Evolutionary conservation across 2,888 invertebrate genomes (phyloP).

Genomic region (Pseudolycoriella hygida): DNA sequence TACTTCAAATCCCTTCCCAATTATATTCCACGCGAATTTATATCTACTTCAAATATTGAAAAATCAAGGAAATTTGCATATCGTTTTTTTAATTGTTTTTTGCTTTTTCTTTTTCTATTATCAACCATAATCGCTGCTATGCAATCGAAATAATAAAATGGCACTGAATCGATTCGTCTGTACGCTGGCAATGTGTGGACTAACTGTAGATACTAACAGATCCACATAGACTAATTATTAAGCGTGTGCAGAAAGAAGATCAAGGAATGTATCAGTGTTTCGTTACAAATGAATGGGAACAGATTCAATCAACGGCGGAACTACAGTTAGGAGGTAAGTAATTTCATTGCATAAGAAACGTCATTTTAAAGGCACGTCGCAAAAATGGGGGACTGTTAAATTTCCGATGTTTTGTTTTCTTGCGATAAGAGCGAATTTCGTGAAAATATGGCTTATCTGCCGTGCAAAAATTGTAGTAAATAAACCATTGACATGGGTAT

Average conservation of each 20-base stretch:
- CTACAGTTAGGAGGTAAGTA: slow-evolving; percentile 58
- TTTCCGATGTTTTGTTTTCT: neutral
- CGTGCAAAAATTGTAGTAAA: too few relatives aligned
- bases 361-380: neutral
- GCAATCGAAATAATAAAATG: too few relatives aligned
- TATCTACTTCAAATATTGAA: too few relatives aligned
- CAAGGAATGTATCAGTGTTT: slow-evolving; percentile 87
- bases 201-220: slow-evolving; percentile 25
- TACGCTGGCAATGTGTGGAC: too few relatives aligned
- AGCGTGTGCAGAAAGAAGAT: slow-evolving; percentile 58
- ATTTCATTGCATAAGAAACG: neutral
- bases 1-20: too few relatives aligned
- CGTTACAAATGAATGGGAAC: slow-evolving; percentile 67
- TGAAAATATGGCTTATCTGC: too few relatives aligned
- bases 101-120: too few relatives aligned
- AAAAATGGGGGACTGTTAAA: neutral
- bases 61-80: too few relatives aligned
- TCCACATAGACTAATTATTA: slow-evolving; percentile 38
- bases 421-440: slow-evolving; percentile 1
- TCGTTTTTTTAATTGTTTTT: too few relatives aligned
- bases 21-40: neutral
- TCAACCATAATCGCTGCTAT: too few relatives aligned
- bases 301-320: slow-evolving; percentile 67
- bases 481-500: too few relatives aligned
- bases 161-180: too few relatives aligned